Base-by-base conservation (phyloP, 2,113 vertebrate genomes). In the Sarotherodon lohbergeri region DNA sequence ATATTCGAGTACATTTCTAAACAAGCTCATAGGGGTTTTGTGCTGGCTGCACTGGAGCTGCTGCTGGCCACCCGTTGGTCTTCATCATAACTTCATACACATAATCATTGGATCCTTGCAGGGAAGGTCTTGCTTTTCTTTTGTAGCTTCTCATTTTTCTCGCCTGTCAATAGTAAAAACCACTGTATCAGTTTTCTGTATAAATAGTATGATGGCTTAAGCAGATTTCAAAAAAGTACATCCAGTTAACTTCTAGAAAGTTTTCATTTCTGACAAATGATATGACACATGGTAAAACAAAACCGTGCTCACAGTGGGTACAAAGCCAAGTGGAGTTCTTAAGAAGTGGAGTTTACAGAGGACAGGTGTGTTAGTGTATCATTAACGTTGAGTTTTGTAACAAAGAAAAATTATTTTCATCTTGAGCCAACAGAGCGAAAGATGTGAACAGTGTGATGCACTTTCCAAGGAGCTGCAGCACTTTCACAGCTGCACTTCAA, bases 41-140 rank as follows among this genome's bases (percentile, higher is more conserved):
- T 7, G 9, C 6, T 32, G 9, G 17, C 5, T 43, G 8, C 52
- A 48, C 6, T 7, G 5, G 17, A 56, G 19, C 10, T 43, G 8
- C 41, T 1, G 2, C 2, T 66, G 14, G 19, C 0, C 0, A 1
- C 4, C 16, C 0, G 2, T 63, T 12, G 2, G 27, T 24, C 34
- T 71, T 79, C 5, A 17, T 91, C 95, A 96, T 96, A 6, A 56
- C 48, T 92, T 96, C 95, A 86, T 96, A 96, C 78, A 94, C 89
- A 13, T 43, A 66, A 1, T 94, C 90, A n/a, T 3, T 46, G 46
- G 80, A 3, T 36, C 3, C 7, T 19, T 1, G 41, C 3, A 2
- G 19, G n/a, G 7, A 8, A 36, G 4, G 6, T 10, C 56, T 39
- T 46, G 12, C 1, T 50, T 19, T 50, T 50, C 10, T 78, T 86